phyloP scores from a whole-genome alignment of 2,888 invertebrate genomes.

The Mesorhabditis sp. region DNA sequence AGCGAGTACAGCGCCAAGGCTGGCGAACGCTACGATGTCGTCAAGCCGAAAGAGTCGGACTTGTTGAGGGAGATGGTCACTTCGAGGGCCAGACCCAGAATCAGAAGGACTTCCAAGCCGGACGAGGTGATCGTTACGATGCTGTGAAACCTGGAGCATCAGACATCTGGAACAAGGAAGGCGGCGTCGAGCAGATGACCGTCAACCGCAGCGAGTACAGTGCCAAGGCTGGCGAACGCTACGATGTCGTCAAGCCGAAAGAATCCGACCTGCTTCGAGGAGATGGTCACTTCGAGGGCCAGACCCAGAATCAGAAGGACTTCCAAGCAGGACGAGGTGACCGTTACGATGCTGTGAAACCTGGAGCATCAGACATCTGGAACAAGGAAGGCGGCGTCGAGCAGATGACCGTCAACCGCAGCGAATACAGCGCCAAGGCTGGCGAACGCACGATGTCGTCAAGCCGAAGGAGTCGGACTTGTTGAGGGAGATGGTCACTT shows the following conservation, averaged over 20 bases:
- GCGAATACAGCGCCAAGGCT: constrained; percentile 11
- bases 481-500: constrained; percentile 19
- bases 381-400: constrained; percentile 12
- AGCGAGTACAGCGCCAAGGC: constrained; percentile 20
- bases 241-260: constrained; percentile 13
- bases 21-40: constrained; percentile 18
- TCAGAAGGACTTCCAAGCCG: constrained; percentile 15
- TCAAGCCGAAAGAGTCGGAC: constrained; percentile 14
- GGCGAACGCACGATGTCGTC: constrained; percentile 33
- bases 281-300: constrained; percentile 16
- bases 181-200: constrained; percentile 18
- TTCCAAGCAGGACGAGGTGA: not conserved
- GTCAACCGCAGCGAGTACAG: constrained; percentile 18
- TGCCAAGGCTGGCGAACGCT: constrained; percentile 13
- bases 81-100: constrained; percentile 17
- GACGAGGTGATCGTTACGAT: constrained; percentile 23
- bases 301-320: constrained; percentile 16
- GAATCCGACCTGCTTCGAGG: constrained; percentile 12
- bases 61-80: constrained; percentile 20
- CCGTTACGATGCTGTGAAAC: not conserved
- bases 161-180: constrained; percentile 25
- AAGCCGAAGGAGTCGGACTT: constrained; percentile 33
- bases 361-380: not conserved
- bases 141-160: constrained; percentile 23
- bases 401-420: constrained; percentile 16